Evolutionary conservation across 2,888 invertebrate genomes (phyloP).

Genomic region (Alviniconcha strummeri): DNA sequence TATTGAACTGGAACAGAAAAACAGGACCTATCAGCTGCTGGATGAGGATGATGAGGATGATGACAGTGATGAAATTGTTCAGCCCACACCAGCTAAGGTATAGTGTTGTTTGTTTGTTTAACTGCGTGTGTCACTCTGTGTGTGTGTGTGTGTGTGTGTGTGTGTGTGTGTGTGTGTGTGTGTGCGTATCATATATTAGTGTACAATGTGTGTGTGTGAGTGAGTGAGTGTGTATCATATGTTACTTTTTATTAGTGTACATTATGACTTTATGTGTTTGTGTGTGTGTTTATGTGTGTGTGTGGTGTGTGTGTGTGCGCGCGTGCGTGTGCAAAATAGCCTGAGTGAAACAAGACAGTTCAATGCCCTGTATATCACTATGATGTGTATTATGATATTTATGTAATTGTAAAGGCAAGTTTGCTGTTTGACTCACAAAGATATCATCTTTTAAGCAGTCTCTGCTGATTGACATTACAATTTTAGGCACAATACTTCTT

Average conservation of each 20-base stretch:
- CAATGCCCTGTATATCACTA: too few species aligned
- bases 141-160: slow-evolving; percentile 4
- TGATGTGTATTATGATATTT: too few species aligned
- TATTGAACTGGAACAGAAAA: slow-evolving; percentile 72
- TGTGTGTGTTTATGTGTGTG: background rate
- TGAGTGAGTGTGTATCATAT: background rate
- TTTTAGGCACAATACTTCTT: too few species aligned
- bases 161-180: slow-evolving; percentile 6
- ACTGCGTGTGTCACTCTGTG: background rate
- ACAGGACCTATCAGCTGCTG: slow-evolving; percentile 72
- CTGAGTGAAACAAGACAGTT: too few species aligned
- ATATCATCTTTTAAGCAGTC: too few species aligned
- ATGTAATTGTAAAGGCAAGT: too few species aligned
- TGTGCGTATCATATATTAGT: background rate
- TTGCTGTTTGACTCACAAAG: too few species aligned
- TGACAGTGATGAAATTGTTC: slow-evolving; percentile 14
- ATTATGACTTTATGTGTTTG: background rate
- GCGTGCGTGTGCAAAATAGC: background rate
- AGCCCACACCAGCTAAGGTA: slow-evolving; percentile 51
- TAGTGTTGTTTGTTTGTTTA: background rate
- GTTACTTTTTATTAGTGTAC: background rate
- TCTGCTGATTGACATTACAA: too few species aligned
- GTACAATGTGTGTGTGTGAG: background rate
- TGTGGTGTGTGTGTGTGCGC: background rate
- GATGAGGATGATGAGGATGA: slow-evolving; percentile 69